Evolutionary conservation across 2,888 invertebrate genomes (phyloP).

Genomic region (Dryococelus australis): DNA sequence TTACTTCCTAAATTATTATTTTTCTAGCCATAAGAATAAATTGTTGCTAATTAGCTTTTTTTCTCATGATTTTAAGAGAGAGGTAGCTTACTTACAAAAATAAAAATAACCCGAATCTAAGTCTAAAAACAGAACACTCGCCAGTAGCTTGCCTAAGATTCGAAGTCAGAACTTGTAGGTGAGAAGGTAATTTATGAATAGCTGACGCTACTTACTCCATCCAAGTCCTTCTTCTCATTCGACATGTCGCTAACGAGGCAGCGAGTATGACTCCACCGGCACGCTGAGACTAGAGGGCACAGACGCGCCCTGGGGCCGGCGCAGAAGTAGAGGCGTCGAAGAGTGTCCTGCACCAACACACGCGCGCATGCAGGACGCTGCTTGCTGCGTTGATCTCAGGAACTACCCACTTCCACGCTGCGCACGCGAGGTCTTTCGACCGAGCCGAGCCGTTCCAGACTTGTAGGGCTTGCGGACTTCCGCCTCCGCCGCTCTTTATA

Average conservation of each 20-base stretch:
- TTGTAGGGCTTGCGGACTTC: conserved; percentile 38
- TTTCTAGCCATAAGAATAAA: too few relatives aligned
- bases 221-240: conserved; percentile 53
- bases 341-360: neutral
- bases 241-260: conserved; percentile 48
- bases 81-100: too few relatives aligned
- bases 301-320: neutral
- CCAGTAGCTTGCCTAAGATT: too few relatives aligned
- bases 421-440: neutral
- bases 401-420: neutral
- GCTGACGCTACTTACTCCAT: conserved; percentile 50
- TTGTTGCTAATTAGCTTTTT: too few relatives aligned
- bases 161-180: too few relatives aligned
- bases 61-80: too few relatives aligned
- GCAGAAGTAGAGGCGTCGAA: neutral
- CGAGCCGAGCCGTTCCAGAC: neutral
- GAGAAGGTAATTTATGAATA: too few relatives aligned
- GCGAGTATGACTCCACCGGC: neutral
- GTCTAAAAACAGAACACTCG: too few relatives aligned
- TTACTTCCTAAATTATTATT: too few relatives aligned
- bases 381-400: conserved; percentile 4
- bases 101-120: too few relatives aligned
- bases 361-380: neutral
- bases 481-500: conserved; percentile 32
- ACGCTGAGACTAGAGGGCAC: neutral